Percentiles rank a stretch among this genome's conserved stretches.
Evolutionary conservation across 2,797 vertebrate genomes (phyloP).

Genomic region (Rhinoraja longicauda): DNA sequence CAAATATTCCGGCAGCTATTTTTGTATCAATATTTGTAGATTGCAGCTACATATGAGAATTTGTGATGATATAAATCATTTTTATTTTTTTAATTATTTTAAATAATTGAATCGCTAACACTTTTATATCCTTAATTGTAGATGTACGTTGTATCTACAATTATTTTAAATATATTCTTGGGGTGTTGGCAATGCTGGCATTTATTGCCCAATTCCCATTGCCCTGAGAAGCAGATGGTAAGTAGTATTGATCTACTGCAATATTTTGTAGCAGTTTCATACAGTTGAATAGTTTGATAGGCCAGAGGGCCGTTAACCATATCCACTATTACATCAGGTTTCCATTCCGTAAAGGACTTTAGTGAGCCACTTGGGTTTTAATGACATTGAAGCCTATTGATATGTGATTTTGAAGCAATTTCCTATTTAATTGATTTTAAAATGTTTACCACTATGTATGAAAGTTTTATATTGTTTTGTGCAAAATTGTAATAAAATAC

Average conservation of each 20-base stretch:
- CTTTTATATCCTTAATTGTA: slow-evolving; percentile 48
- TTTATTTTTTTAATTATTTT: not conserved
- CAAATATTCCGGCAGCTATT: not conserved
- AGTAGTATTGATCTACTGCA: not conserved
- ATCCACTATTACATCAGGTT: slow-evolving; percentile 27
- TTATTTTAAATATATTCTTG: not conserved
- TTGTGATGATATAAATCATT: not conserved
- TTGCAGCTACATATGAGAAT: not conserved
- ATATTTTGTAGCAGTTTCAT: not conserved
- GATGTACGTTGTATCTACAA: slow-evolving; percentile 48
- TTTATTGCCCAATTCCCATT: not conserved
- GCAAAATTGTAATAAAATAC: not conserved
- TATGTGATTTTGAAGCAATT: too few relatives aligned
- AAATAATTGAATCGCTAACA: not conserved
- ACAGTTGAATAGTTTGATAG: not conserved
- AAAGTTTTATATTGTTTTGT: not conserved
- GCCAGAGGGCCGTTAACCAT: not conserved
- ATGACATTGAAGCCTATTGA: not conserved
- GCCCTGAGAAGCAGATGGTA: not conserved
- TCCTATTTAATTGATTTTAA: not conserved
- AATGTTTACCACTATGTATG: not conserved
- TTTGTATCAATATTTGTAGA: not conserved
- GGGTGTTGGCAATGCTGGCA: not conserved
- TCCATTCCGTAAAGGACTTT: not conserved
- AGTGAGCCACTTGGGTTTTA: not conserved